phyloP scores from a whole-genome alignment of 2,888 invertebrate species.

The Galerucella pusilla region DNA sequence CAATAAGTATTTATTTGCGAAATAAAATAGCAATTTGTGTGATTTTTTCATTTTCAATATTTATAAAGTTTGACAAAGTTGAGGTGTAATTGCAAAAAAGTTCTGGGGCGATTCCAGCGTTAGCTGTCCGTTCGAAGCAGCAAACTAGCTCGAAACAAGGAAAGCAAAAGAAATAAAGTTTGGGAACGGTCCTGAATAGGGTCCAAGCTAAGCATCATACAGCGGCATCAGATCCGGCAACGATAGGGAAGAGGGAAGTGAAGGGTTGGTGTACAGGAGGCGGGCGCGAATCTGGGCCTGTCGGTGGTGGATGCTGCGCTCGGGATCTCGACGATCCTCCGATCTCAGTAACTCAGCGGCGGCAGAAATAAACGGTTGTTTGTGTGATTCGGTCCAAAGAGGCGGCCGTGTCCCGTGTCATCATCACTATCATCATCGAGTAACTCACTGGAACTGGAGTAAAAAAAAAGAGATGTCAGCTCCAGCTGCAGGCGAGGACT shows the following conservation, averaged over 20 bases:
- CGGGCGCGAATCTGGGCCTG: conserved; percentile 52
- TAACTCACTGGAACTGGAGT: conserved; percentile 58
- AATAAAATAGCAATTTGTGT: background rate
- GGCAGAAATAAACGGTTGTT: conserved; percentile 55
- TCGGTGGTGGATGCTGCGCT: conserved; percentile 68
- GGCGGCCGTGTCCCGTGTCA: conserved; percentile 51
- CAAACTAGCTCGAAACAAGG: conserved; percentile 1
- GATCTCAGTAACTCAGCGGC: conserved; percentile 57
- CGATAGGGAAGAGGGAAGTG: conserved; percentile 44
- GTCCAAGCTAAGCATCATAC: conserved; percentile 38
- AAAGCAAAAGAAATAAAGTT: conserved; percentile 19
- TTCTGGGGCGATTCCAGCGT: background rate
- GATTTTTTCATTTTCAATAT: background rate
- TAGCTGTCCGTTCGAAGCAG: background rate
- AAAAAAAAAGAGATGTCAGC: conserved; percentile 56
- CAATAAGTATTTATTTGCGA: background rate
- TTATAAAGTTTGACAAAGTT: background rate
- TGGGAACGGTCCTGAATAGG: conserved; percentile 46
- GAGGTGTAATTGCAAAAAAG: background rate
- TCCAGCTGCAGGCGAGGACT: conserved; percentile 61
- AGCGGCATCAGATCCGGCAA: conserved; percentile 24
- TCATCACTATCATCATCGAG: conserved; percentile 42
- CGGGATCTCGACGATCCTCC: conserved; percentile 48
- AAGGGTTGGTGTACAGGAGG: conserved; percentile 51
- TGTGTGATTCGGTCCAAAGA: conserved; percentile 59